Percentiles rank a stretch among this genome's conserved stretches.
phyloP scores from a whole-genome alignment of 1,140 invertebrate genomes.

The Cydia fagiglandana region DNA sequence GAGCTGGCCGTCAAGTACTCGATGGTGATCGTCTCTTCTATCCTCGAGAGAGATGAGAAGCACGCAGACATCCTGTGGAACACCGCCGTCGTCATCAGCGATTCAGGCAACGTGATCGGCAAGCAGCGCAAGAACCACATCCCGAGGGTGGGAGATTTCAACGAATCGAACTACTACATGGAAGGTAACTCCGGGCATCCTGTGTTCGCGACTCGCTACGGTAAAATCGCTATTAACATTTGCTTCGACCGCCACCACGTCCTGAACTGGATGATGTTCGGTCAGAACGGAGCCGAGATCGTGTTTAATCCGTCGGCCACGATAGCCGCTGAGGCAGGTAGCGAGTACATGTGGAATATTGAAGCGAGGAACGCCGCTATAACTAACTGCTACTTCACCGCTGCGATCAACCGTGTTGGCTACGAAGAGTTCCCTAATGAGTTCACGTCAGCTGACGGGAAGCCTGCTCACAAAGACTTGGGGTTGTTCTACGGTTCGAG shows the following conservation, averaged over 20 bases:
- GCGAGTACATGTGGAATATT: constrained; percentile 97
- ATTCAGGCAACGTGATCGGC: constrained; percentile 92
- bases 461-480: constrained; percentile 94
- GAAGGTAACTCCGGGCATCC: constrained; percentile 97
- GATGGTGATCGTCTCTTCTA: constrained; percentile 98
- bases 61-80: constrained; percentile 97
- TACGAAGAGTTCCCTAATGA: constrained; percentile 87
- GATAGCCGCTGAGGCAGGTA: constrained; percentile 82
- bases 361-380: constrained; percentile 98
- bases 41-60: constrained; percentile 94
- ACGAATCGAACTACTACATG: constrained; percentile 99
- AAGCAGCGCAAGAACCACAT: constrained; percentile 99
- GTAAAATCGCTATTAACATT: constrained; percentile 96
- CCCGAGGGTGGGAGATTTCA: constrained; percentile 98
- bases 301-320: constrained; percentile 99
- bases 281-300: constrained; percentile 98
- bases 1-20: constrained; percentile 91
- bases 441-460: constrained; percentile 96
- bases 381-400: constrained; percentile 96
- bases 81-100: constrained; percentile 95
- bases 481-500: constrained; percentile 98
- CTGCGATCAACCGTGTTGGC: constrained; percentile 98
- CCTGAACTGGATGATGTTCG: constrained; percentile 98
- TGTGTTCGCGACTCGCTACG: constrained; percentile 93
- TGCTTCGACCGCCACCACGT: constrained; percentile 99